A percentile compares a stretch with the other conserved stretches of the same genome.
Evolutionary conservation across 2,888 invertebrate genomes (phyloP).

Genomic region (Agrenia bidenticulata): DNA sequence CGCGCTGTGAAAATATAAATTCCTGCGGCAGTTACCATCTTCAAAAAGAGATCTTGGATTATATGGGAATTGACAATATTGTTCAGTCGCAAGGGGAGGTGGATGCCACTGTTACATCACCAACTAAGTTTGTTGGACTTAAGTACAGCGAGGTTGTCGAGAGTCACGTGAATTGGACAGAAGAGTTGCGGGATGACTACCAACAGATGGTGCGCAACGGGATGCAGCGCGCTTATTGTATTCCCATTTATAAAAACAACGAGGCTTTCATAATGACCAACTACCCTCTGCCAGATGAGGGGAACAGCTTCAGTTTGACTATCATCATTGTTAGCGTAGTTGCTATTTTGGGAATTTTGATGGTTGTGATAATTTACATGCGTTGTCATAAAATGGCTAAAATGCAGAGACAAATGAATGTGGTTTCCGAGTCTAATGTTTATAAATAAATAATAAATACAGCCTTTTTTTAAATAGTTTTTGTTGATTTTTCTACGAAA

Average conservation of each 20-base stretch:
- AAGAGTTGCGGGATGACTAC: background rate
- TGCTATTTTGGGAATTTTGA: no score
- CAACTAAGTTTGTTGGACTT: background rate
- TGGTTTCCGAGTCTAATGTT: no score
- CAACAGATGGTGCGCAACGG: background rate
- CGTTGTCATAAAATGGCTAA: no score
- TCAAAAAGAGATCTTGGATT: background rate
- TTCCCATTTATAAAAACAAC: background rate
- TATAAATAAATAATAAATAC: no score
- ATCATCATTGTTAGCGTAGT: no score
- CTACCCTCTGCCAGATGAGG: no score
- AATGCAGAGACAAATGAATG: no score
- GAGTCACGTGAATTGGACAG: background rate
- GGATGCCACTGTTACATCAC: slow-evolving; percentile 1
- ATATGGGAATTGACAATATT: background rate
- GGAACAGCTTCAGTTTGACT: no score
- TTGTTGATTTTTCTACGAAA: no score
- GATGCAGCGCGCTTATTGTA: slow-evolving; percentile 6
- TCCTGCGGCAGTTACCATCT: slow-evolving; percentile 9
- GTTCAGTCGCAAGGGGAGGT: background rate
- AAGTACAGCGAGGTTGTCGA: slow-evolving; percentile 5
- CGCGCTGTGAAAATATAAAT: slow-evolving; percentile 9
- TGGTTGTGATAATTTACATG: no score
- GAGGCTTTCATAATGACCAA: no score
- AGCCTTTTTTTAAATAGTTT: no score